Percentiles rank a stretch among this genome's conserved stretches.
Evolutionary conservation across 2,888 invertebrate species (phyloP).

Genomic region (Nomada goodeniana): DNA sequence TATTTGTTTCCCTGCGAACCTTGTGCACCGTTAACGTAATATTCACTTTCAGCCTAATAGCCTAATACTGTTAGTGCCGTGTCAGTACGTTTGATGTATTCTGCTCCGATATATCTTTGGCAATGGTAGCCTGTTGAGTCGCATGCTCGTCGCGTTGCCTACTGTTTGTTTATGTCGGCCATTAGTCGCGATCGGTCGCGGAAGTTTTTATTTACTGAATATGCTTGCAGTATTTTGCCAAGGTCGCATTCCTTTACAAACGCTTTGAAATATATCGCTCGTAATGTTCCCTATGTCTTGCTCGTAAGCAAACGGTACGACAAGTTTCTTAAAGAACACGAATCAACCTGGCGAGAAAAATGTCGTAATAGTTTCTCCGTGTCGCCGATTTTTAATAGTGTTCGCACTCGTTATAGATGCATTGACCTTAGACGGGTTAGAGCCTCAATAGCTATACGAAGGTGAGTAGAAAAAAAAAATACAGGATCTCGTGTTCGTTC

Average conservation of each 20-base stretch:
- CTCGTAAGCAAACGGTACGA: not conserved
- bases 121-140: slow-evolving; percentile 39
- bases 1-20: slow-evolving; percentile 29
- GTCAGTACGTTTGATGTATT: not conserved
- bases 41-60: too few species aligned
- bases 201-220: slow-evolving; percentile 42
- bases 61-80: too few species aligned
- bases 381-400: too few species aligned
- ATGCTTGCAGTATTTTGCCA: not conserved
- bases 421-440: too few species aligned
- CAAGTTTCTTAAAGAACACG: not conserved
- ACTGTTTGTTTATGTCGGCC: slow-evolving; percentile 62
- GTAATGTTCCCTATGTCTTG: not conserved
- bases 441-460: not conserved
- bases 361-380: not conserved
- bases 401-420: too few species aligned
- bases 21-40: not conserved
- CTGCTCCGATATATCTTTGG: not conserved
- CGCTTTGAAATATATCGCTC: not conserved
- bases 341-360: not conserved
- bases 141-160: slow-evolving; percentile 27
- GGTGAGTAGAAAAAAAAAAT: too few species aligned
- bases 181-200: slow-evolving; percentile 51
- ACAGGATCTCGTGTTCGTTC: not conserved
- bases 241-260: not conserved